A percentile compares a stretch with the other conserved stretches of the same genome.
Evolutionary conservation across 2,888 invertebrate species (phyloP).

Genomic region (Agrypnus murinus): DNA sequence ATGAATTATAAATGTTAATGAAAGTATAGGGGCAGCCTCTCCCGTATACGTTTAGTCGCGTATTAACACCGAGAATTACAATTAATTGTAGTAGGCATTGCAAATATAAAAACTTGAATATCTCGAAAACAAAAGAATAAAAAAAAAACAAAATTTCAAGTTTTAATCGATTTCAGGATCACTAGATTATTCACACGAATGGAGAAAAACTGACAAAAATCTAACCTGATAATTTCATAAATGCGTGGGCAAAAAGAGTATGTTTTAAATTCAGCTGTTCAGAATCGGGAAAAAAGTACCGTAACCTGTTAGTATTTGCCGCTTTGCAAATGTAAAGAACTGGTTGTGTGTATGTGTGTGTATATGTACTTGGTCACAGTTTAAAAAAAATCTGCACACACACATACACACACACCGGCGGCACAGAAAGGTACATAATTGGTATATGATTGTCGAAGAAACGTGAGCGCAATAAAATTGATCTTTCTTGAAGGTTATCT

Average conservation of each 20-base stretch:
- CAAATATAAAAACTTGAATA: too few species aligned
- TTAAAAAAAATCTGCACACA: conserved; percentile 33
- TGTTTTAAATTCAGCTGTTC: conserved; percentile 37
- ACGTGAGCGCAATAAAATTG: conserved; percentile 54
- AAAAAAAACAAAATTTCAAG: not conserved
- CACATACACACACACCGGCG: conserved; percentile 44
- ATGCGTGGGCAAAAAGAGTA: conserved; percentile 30
- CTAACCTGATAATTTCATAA: not conserved
- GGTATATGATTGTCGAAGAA: conserved; percentile 54
- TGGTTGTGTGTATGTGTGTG: conserved; percentile 54
- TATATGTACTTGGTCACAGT: conserved; percentile 43
- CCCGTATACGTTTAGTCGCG: conserved; percentile 3
- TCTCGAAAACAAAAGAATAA: too few species aligned
- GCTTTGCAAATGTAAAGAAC: conserved; percentile 56
- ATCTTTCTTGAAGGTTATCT: conserved; percentile 49
- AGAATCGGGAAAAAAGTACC: conserved; percentile 53
- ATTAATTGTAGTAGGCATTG: too few species aligned
- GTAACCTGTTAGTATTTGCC: conserved; percentile 53
- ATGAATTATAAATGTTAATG: conserved; percentile 47
- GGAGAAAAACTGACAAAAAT: not conserved
- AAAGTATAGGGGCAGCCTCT: conserved; percentile 17
- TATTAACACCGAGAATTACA: conserved; percentile 24
- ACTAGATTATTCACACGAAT: conserved; percentile 16
- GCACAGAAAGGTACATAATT: conserved; percentile 56
- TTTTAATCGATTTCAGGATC: not conserved